Evolutionary conservation across 92 coral and sea anemone species (phyloP).

Genomic region (Phenganax subtilis): DNA sequence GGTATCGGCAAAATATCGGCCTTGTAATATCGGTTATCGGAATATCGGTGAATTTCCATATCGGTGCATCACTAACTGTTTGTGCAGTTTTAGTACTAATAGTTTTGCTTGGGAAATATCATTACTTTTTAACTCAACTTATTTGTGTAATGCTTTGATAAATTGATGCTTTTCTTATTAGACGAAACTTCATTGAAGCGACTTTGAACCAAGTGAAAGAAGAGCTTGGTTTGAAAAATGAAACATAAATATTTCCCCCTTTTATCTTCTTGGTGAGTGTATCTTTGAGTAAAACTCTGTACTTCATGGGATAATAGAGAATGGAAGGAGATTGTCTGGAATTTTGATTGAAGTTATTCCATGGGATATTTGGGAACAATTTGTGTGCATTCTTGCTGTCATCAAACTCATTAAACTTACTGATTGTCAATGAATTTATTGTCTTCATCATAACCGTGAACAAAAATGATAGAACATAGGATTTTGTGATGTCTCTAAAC

Average conservation of each 20-base stretch:
- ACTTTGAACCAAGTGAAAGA: conserved; percentile 37
- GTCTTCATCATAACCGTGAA: background rate
- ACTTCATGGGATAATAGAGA: background rate
- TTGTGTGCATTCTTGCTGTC: background rate
- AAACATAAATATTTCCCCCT: conserved; percentile 16
- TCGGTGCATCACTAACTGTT: too few relatives aligned
- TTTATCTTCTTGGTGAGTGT: conserved; percentile 15
- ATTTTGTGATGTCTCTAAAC: background rate
- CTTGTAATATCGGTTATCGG: too few relatives aligned
- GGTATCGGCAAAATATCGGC: too few relatives aligned
- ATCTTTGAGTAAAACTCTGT: too few relatives aligned
- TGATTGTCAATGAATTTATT: background rate
- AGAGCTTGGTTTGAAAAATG: conserved; percentile 32
- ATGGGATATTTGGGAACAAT: background rate
- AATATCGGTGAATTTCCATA: too few relatives aligned
- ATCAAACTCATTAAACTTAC: background rate
- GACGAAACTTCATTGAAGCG: conserved; percentile 36
- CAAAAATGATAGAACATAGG: background rate
- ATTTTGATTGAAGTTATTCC: background rate
- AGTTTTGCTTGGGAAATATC: background rate
- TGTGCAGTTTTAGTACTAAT: background rate
- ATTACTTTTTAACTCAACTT: background rate
- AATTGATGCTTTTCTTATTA: background rate
- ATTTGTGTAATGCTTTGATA: background rate
- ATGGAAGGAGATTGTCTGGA: background rate